Conservation (phyloP, 35 echinoderm and acorn worm genomes). For the Stichopus chloronotus region DNA sequence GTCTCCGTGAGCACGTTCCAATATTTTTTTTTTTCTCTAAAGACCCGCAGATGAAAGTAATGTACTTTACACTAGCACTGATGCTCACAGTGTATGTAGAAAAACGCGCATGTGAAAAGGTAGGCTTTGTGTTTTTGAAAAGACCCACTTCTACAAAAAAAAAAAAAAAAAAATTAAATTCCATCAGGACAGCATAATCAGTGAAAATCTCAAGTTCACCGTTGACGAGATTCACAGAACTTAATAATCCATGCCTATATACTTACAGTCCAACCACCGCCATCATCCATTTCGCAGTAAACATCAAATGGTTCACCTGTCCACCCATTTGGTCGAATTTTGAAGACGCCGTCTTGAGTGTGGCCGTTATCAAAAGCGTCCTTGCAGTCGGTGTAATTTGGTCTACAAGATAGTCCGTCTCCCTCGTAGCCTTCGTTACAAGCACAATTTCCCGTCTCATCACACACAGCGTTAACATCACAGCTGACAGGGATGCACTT, state of each 20-base stretch:
- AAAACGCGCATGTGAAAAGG: no score
- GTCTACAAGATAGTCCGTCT: not conserved
- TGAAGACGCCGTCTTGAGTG: not conserved
- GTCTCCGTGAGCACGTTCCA: no score
- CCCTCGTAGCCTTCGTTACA: not conserved
- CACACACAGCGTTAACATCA: not conserved
- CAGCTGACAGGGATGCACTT: not conserved
- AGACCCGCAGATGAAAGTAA: no score
- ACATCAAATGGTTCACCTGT: not conserved
- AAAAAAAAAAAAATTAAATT: no score
- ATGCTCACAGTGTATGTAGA: no score
- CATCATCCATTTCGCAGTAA: not conserved
- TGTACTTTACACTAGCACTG: no score
- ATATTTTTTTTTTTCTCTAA: no score
- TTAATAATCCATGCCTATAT: not conserved
- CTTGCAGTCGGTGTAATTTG: not conserved
- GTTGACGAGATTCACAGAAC: no score
- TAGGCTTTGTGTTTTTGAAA: no score
- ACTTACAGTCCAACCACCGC: constrained; percentile 7
- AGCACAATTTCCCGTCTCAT: not conserved
- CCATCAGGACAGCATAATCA: no score
- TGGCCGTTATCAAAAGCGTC: not conserved
- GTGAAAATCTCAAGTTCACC: no score
- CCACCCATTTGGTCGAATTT: not conserved
- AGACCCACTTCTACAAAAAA: no score